These are phyloP conservation scores for Antheraea assamensis DNA, from an alignment of 2,888 invertebrate species.

Conservation along the genomic window DNA sequence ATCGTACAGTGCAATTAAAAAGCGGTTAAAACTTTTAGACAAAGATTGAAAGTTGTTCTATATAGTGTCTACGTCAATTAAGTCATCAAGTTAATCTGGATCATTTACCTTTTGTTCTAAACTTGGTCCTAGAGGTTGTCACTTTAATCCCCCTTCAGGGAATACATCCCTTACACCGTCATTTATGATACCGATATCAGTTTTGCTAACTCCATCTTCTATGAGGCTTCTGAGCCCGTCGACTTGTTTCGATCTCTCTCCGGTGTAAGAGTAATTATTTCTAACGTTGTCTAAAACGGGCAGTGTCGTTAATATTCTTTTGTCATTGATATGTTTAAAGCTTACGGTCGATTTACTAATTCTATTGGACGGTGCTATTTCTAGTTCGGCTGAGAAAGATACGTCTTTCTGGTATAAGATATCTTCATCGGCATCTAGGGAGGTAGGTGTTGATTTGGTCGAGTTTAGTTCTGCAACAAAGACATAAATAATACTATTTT, in stretches of 20 bases:
- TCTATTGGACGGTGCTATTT: constrained; percentile 80
- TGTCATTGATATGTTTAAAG: constrained; percentile 56
- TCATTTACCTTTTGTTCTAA: constrained; percentile 83
- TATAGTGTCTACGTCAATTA: neutral
- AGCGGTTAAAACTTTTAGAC: neutral
- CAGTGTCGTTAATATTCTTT: constrained; percentile 48
- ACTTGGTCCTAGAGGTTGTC: constrained; percentile 84
- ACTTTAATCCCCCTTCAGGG: constrained; percentile 52
- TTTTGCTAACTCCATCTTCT: constrained; percentile 73
- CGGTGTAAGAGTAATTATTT: constrained; percentile 63
- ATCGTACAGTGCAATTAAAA: neutral
- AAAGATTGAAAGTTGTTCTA: neutral
- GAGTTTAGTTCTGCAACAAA: constrained; percentile 86
- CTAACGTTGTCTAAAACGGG: constrained; percentile 44
- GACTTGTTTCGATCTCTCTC: constrained; percentile 66
- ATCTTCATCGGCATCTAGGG: constrained; percentile 83
- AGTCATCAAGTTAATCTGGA: neutral
- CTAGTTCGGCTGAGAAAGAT: constrained; percentile 89
- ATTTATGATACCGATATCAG: constrained; percentile 70
- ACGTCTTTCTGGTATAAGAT: constrained; percentile 90
- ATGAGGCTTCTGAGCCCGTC: constrained; percentile 72
- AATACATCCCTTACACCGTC: constrained; percentile 53
- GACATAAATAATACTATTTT: neutral
- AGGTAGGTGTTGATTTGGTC: constrained; percentile 83
- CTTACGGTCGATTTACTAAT: constrained; percentile 65